Evolutionary conservation across 2,888 invertebrate genomes (phyloP).

Genomic region (Junonia oenone): DNA sequence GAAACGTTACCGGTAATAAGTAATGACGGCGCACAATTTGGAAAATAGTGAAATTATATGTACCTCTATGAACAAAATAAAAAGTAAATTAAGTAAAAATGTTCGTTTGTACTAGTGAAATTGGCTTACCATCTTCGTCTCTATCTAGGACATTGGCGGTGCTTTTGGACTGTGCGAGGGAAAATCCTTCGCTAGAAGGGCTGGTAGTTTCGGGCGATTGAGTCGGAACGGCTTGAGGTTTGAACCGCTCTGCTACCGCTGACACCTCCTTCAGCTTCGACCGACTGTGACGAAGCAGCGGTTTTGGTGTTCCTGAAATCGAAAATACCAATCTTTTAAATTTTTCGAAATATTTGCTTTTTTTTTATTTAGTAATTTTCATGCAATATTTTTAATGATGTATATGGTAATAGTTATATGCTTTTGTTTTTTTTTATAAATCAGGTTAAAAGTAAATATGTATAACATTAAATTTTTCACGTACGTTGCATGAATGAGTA

Average conservation of each 20-base stretch:
- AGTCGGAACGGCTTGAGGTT: constrained; percentile 84
- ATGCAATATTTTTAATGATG: no score
- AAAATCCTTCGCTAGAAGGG: constrained; percentile 40
- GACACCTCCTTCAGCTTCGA: constrained; percentile 65
- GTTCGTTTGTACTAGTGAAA: constrained; percentile 4
- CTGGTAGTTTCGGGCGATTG: constrained; percentile 29
- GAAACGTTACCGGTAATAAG: constrained; percentile 13
- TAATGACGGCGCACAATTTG: constrained; percentile 18
- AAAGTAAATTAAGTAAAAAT: constrained; percentile 6
- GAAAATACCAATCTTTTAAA: no score
- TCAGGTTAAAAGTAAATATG: no score
- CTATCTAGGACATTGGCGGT: constrained; percentile 71
- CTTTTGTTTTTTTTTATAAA: no score
- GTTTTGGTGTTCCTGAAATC: constrained; percentile 71
- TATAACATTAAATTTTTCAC: no score
- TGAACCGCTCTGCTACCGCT: constrained; percentile 75
- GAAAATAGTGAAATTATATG: constrained; percentile 11
- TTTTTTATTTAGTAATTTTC: no score
- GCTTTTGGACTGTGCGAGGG: constrained; percentile 64
- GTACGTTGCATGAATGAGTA: no score
- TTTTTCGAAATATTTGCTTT: no score
- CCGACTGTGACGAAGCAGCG: constrained; percentile 69
- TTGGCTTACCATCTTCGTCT: constrained; percentile 71
- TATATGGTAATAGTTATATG: no score
- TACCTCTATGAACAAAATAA: constrained; percentile 7